These are phyloP conservation scores for Tenualosa ilisha DNA, from an alignment of 2,797 vertebrate genomes.

Conservation along the genomic window DNA sequence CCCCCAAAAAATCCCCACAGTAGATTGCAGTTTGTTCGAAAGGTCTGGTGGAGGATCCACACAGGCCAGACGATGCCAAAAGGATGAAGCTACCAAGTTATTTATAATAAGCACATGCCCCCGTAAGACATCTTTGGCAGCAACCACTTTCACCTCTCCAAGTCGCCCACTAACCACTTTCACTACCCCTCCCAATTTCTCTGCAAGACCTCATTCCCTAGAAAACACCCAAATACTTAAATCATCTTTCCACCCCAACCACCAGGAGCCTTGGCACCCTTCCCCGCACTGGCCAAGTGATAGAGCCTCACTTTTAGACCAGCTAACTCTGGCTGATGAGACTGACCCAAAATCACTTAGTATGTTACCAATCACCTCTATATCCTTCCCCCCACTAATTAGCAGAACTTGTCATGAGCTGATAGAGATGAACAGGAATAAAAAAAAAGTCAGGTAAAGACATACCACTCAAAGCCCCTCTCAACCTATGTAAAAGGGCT, in stretches of 20 bases:
- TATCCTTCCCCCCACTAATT: too few species aligned
- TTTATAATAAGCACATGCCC: constrained; percentile 26
- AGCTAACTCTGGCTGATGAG: constrained; percentile 23
- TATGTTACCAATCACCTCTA: neutral
- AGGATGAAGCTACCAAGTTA: constrained; percentile 30
- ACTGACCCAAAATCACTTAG: neutral
- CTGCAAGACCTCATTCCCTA: too few species aligned
- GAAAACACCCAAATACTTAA: too few species aligned
- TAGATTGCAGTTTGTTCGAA: neutral
- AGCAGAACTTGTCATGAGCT: neutral
- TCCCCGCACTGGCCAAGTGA: constrained; percentile 7
- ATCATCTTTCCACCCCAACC: too few species aligned
- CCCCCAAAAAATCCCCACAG: neutral
- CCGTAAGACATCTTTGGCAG: constrained; percentile 21
- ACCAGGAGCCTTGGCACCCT: neutral
- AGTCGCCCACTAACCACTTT: neutral
- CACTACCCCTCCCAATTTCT: too few species aligned
- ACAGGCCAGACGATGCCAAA: constrained; percentile 30
- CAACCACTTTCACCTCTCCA: constrained; percentile 2
- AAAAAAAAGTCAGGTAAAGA: neutral
- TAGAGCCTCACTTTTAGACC: constrained; percentile 29
- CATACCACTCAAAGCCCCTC: neutral
- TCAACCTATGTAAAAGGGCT: neutral
- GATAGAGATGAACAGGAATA: neutral
- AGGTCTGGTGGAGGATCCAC: neutral